Evolutionary conservation across 2,797 vertebrate genomes (phyloP).

Genomic region (Hippopotamyrus pictus): DNA sequence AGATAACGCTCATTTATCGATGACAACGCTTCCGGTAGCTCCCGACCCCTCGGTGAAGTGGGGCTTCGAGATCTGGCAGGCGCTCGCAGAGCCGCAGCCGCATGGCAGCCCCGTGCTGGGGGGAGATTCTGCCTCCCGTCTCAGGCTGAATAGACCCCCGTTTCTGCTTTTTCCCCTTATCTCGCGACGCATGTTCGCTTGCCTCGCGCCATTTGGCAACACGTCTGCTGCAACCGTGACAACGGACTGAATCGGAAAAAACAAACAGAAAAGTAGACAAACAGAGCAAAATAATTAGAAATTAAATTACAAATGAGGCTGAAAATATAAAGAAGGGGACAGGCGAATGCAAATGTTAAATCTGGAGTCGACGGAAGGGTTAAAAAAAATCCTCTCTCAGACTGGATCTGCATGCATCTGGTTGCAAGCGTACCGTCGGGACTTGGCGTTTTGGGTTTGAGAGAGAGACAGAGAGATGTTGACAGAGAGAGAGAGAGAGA

Average conservation of each 20-base stretch:
- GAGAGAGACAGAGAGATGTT: background rate
- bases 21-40: conserved; percentile 47
- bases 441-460: background rate
- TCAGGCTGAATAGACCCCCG: conserved; percentile 37
- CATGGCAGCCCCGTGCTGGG: conserved; percentile 11
- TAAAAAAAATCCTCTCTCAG: background rate
- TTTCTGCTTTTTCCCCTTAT: conserved; percentile 46
- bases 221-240: conserved; percentile 25
- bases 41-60: conserved; percentile 33
- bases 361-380: background rate
- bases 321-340: background rate
- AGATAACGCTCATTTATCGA: conserved; percentile 46
- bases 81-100: background rate
- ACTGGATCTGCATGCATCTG: background rate
- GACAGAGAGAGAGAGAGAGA: background rate
- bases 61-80: conserved; percentile 27
- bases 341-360: background rate
- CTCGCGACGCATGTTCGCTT: conserved; percentile 43
- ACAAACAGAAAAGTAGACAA: background rate
- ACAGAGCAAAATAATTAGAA: background rate
- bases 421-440: background rate
- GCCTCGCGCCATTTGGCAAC: conserved; percentile 25
- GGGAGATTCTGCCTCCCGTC: background rate
- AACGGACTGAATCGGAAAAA: background rate
- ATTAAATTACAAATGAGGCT: background rate